Evolutionary conservation across 2,888 invertebrate species (phyloP), one percentile per base, ranked within the genome.

Genomic region (Flexamia atlantica): DNA sequence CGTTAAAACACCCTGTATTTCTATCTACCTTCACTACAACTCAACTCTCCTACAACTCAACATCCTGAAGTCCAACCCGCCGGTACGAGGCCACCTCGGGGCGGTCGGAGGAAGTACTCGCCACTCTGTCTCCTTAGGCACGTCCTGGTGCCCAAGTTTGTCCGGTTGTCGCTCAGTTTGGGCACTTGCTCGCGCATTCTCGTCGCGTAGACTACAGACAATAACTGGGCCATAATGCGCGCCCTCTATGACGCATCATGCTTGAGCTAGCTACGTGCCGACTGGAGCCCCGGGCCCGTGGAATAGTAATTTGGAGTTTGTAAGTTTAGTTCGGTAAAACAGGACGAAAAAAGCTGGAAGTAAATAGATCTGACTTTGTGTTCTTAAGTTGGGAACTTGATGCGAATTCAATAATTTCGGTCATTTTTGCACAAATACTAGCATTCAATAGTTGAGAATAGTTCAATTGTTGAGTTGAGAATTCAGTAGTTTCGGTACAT

Each of bases 91-190:
- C 25, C 57, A 57, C 57, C 57, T 2, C 1, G 3, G 20, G 20
- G 23, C 12, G 14, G 23, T 5, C 46, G 14, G 14, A 46, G 46
- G 46, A 46, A 14, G 46, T 46, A 46, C 53, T 4, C 4, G 10
- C 7, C 2, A 5, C 28, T 30, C 10, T 64, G 17, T 4, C 30
- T 64, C 28, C 28, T 28, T 5, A 30, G 64, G 28, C 64, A 25
- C 30, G 23, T 57, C 57, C 57, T 17, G 28, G 28, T 12, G 64
- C 64, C 64, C 12, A 64, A 64, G 30, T 64, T 64, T 64, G 64
- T 64, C 64, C 64, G 28, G 14, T 28, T 64, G 28, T 28, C 30
- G 28, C 28, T 30, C 1, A 28, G 64, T 64, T 57, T 28, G 14
- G 64, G 30, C 64, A 64, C 64, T 12, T 5, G 30, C 1, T 12